Conservation (phyloP, 2,888 invertebrate species). For the Limnephilus auricula region DNA sequence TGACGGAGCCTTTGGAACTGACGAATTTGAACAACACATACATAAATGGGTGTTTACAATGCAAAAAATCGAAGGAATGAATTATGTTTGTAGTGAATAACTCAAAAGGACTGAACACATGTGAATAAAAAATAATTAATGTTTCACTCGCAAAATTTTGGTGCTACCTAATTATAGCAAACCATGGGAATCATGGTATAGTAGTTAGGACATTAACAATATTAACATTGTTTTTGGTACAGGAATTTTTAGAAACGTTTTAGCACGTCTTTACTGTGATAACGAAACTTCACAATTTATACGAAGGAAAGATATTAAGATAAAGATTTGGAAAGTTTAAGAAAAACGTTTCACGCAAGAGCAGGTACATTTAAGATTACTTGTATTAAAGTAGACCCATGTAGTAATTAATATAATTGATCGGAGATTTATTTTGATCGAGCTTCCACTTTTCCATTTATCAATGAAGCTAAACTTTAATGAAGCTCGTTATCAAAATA, state of each 20-base stretch:
- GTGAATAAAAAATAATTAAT: no score
- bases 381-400: not conserved
- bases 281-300: not conserved
- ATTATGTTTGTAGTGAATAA: no score
- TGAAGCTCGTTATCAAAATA: not conserved
- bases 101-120: no score
- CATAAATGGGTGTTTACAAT: no score
- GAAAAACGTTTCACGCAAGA: not conserved
- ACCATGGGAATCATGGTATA: not conserved
- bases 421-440: not conserved
- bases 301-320: not conserved
- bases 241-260: not conserved
- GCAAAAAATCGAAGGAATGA: no score
- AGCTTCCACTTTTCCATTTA: not conserved
- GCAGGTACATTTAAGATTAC: not conserved
- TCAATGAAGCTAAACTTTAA: not conserved
- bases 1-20: no score
- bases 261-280: not conserved
- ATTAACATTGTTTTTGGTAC: not conserved
- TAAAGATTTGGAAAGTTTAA: not conserved
- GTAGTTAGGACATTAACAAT: not conserved
- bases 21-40: no score
- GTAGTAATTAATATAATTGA: not conserved
- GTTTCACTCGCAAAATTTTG: not conserved
- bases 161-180: not conserved